Evolutionary conservation across 2,113 vertebrate genomes (phyloP).

Genomic region (Protomyctophum bolini): DNA sequence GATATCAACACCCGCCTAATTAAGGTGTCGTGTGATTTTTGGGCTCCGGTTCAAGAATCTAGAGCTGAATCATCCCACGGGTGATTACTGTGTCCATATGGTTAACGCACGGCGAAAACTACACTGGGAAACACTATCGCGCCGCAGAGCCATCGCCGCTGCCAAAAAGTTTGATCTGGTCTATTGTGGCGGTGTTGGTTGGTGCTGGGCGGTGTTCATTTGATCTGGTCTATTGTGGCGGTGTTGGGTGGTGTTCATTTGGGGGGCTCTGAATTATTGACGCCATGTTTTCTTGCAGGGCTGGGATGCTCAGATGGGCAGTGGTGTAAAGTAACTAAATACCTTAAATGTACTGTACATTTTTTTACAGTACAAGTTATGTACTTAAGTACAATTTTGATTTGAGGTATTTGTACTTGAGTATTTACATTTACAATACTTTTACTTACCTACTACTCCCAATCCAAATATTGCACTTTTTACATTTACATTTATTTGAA

Average conservation of each 20-base stretch:
- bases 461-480: too few species aligned
- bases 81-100: slow-evolving; percentile 84
- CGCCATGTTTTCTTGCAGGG: slow-evolving; percentile 77
- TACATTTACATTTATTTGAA: too few species aligned
- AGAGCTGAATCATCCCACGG: slow-evolving; percentile 76
- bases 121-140: slow-evolving; percentile 74
- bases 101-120: slow-evolving; percentile 74
- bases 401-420: too few species aligned
- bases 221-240: slow-evolving; percentile 72
- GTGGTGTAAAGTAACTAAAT: too few species aligned
- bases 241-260: slow-evolving; percentile 74
- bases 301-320: slow-evolving; percentile 75
- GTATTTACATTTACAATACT: too few species aligned
- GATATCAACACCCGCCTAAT: slow-evolving; percentile 75
- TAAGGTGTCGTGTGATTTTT: slow-evolving; percentile 81
- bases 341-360: too few species aligned
- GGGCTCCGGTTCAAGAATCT: slow-evolving; percentile 79
- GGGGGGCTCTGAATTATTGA: slow-evolving; percentile 85
- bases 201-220: too few species aligned
- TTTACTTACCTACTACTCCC: too few species aligned
- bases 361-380: too few species aligned
- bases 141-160: slow-evolving; percentile 31
- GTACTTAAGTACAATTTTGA: too few species aligned
- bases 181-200: slow-evolving; percentile 45
- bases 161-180: slow-evolving; percentile 79